A percentile compares a stretch with the other conserved stretches of the same genome.
phyloP scores from a whole-genome alignment of 2,888 invertebrate species.

The Eulithis testata region DNA sequence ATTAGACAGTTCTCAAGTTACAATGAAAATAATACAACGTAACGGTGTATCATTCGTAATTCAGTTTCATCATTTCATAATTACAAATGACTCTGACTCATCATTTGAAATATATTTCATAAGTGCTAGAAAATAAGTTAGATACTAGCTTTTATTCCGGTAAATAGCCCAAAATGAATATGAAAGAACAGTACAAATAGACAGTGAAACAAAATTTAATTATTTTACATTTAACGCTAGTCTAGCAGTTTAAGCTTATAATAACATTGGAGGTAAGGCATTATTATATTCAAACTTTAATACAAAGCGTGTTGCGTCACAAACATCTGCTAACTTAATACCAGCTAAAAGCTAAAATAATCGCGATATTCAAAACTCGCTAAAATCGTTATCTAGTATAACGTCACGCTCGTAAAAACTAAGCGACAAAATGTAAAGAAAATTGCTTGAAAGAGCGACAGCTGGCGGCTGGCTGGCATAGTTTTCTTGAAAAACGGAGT shows the following conservation, averaged over 20 bases:
- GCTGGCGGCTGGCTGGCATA: slow-evolving; percentile 48
- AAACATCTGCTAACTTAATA: slow-evolving; percentile 26
- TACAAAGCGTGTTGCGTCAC: slow-evolving; percentile 18
- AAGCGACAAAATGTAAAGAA: slow-evolving; percentile 56
- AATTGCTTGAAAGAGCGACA: slow-evolving; percentile 59
- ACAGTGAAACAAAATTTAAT: too few species aligned
- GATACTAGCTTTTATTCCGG: too few species aligned
- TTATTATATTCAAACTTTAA: slow-evolving; percentile 3
- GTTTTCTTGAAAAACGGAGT: slow-evolving; percentile 49
- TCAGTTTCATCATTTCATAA: background rate
- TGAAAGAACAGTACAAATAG: too few species aligned
- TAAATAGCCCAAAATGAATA: too few species aligned
- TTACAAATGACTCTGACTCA: too few species aligned
- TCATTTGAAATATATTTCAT: too few species aligned
- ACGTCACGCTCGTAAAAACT: slow-evolving; percentile 47
- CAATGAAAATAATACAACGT: too few species aligned
- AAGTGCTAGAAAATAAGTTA: too few species aligned
- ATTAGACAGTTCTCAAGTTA: background rate
- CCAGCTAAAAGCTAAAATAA: slow-evolving; percentile 26
- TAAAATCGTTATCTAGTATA: slow-evolving; percentile 48
- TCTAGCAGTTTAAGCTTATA: background rate
- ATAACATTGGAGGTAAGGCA: too few species aligned
- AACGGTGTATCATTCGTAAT: background rate
- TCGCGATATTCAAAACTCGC: slow-evolving; percentile 33
- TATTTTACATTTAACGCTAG: too few species aligned